A percentile compares a stretch with the other conserved stretches of the same genome.
Evolutionary conservation across 2,888 invertebrate species (phyloP).

Genomic region (Nomada ferruginata): DNA sequence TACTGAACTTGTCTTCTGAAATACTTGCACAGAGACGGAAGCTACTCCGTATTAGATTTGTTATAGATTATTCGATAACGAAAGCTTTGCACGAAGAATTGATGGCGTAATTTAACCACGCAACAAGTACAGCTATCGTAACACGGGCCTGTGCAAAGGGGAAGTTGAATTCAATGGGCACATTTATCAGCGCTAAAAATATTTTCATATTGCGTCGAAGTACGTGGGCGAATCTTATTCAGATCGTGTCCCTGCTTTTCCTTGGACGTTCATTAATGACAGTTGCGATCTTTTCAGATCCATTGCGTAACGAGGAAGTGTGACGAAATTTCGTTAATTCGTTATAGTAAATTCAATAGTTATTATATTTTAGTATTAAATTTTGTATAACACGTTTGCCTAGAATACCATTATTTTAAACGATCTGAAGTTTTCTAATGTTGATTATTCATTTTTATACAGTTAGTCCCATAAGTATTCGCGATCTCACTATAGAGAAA

Average conservation of each 20-base stretch:
- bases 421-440: no score
- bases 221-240: slow-evolving; percentile 22
- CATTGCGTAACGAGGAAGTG: neutral
- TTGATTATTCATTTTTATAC: no score
- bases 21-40: neutral
- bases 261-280: slow-evolving; percentile 30
- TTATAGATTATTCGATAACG: neutral
- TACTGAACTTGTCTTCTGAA: neutral
- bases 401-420: no score
- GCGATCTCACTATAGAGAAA: no score
- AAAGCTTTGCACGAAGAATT: slow-evolving; percentile 4
- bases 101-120: slow-evolving; percentile 32
- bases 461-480: no score
- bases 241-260: neutral
- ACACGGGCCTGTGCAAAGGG: slow-evolving; percentile 13
- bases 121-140: slow-evolving; percentile 9
- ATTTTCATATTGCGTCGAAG: slow-evolving; percentile 15
- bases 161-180: neutral
- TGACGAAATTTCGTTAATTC: neutral
- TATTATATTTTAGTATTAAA: no score
- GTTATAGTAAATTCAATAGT: no score
- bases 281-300: neutral
- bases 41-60: neutral
- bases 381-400: no score
- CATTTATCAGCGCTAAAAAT: slow-evolving; percentile 30